A percentile compares a stretch with the other conserved stretches of the same genome.
Evolutionary conservation across 2,888 invertebrate species (phyloP).

Genomic region (Deilephila elpenor): DNA sequence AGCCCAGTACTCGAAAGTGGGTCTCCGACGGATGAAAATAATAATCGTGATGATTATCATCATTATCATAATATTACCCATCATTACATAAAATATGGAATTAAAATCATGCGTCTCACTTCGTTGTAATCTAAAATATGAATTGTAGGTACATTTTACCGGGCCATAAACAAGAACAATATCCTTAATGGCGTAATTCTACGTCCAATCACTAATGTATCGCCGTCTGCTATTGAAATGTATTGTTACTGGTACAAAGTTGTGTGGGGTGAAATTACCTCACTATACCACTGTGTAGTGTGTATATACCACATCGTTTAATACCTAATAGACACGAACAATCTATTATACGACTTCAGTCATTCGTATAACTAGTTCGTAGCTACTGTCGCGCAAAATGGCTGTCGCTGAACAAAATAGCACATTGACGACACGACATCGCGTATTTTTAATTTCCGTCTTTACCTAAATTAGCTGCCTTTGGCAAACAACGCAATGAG

Average conservation of each 20-base stretch:
- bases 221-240: constrained; percentile 7
- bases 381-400: constrained; percentile 33
- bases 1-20: too few relatives aligned
- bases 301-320: constrained; percentile 1
- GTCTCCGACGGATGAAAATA: too few relatives aligned
- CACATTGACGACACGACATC: constrained; percentile 9
- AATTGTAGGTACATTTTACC: neutral
- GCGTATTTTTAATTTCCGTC: constrained; percentile 25
- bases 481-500: neutral
- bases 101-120: too few relatives aligned
- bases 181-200: constrained; percentile 7
- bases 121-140: neutral
- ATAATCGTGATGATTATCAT: too few relatives aligned
- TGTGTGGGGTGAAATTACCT: constrained; percentile 1
- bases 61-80: too few relatives aligned
- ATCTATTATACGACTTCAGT: constrained; percentile 33
- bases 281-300: constrained; percentile 1
- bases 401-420: constrained; percentile 23
- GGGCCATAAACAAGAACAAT: neutral
- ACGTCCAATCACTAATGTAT: constrained; percentile 20
- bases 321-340: constrained; percentile 32
- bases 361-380: constrained; percentile 29
- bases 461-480: neutral
- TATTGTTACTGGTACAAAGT: constrained; percentile 7
- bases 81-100: too few relatives aligned